Conservation (phyloP, 2,888 invertebrate genomes). For the Pristionchus maxplancki region DNA sequence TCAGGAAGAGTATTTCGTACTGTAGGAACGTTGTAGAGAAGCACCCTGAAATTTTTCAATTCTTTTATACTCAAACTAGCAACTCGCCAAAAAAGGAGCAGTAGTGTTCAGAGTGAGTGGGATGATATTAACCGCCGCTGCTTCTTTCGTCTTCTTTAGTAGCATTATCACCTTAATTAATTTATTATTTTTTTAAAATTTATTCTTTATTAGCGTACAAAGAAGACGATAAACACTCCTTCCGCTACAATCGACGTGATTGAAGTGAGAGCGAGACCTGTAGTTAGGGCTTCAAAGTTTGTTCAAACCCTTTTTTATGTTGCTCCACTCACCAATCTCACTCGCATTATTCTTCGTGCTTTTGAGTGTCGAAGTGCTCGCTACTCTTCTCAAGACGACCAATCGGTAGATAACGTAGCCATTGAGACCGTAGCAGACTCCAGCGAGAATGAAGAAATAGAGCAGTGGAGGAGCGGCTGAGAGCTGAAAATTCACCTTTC, state of each 20-base stretch:
- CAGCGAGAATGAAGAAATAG: not conserved
- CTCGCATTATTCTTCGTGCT: not conserved
- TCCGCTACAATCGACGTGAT: not conserved
- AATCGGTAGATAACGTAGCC: not conserved
- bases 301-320: not conserved
- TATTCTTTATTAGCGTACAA: not conserved
- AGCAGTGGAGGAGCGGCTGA: not conserved
- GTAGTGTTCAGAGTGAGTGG: not conserved
- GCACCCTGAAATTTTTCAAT: not conserved
- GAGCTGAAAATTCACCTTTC: not conserved
- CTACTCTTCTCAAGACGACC: not conserved
- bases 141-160: not conserved
- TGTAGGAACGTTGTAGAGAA: not conserved
- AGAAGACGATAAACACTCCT: not conserved
- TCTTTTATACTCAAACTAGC: too few species aligned
- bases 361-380: not conserved
- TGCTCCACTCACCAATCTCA: not conserved
- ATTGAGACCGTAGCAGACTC: not conserved
- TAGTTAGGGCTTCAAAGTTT: not conserved
- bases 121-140: not conserved
- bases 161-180: not conserved
- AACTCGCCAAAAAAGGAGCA: not conserved
- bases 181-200: not conserved
- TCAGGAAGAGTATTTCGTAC: not conserved
- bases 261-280: not conserved